Base-by-base conservation (phyloP, 2,797 vertebrate species). In the Muraenolepis orangiensis region DNA sequence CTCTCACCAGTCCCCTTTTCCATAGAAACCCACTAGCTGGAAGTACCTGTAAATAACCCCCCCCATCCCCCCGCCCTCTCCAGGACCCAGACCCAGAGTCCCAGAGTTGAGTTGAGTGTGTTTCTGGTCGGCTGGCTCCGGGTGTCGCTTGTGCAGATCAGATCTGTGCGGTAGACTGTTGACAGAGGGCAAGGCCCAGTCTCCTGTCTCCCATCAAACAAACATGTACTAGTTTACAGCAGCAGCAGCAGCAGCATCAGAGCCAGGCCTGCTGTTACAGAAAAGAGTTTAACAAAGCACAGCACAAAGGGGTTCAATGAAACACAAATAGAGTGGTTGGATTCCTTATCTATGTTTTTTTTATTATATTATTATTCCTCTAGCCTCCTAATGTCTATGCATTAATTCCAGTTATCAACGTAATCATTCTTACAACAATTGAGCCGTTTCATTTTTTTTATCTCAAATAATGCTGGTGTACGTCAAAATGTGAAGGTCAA, bases 91-190 rank as follows among this genome's bases (percentile, higher is more conserved):
- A 66, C 61, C 71, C 72, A 51, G 74, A 79, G 79, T 82, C 81
- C 79, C 74, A 77, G 74, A 78, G 87, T n/a, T n/a, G n/a, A 88
- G 90, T 91, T 88, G 80, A 80, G 26, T 80, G 81, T 78, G 70
- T 70, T 20, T 40, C 26, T 64, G 30, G 11, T 18, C 23, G 36
- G 42, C 71, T 30, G 34, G 11, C 28, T 42, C 36, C 32, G 78
- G 74, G 77, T 34, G 57, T 57, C 7, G 10, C 78, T 75, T 61
- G 76, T 10, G 64, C 69, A 87, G 86, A 89, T 90, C 87, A 90
- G 87, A 89, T 91, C 80, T 82, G n/a, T 76, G 78, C 71, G 82
- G 72, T 4, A 73, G 80, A 72, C 80, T 32, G 72, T 83, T 77
- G 84, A 74, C 74, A 74, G 69, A 89, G 75, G 77, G 84, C 78